Base-by-base conservation (phyloP, 1,140 invertebrate species). In the Capitella teleta region DNA sequence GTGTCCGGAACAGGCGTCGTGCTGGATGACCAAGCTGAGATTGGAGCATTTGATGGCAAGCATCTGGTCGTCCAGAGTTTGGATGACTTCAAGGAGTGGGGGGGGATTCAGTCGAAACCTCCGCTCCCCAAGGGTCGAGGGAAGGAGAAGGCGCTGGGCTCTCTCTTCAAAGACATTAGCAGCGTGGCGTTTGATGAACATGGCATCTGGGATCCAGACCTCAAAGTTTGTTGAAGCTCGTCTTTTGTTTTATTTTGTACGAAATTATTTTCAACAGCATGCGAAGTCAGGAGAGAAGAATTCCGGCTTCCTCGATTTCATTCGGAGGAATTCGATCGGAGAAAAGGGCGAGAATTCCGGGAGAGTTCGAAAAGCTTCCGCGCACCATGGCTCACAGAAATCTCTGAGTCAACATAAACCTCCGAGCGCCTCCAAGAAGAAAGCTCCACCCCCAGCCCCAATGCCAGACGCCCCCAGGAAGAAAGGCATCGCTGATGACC, bases 91-190 rank as follows among this genome's bases (percentile, higher is more conserved):
- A 32, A 32, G n/a, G 30, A n/a, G 8, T n/a, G n/a, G n/a, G n/a
- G n/a, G n/a, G n/a, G n/a, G n/a, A n/a, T n/a, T n/a, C n/a, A n/a
- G n/a, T n/a, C n/a, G n/a, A n/a, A n/a, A n/a, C n/a, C n/a, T n/a
- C n/a, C n/a, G n/a, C n/a, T n/a, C n/a, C n/a, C n/a, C n/a, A n/a
- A n/a, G n/a, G n/a, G n/a, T n/a, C n/a, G n/a, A n/a, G n/a, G n/a
- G n/a, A n/a, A 34, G 32, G 32, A 10, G 32, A 34, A 34, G 10
- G 16, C 10, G 10, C 32, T 34, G 16, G 32, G 32, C 10, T 34
- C 16, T 34, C 84, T 87, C 44, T 89, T 86, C 69, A 84, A 86
- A 63, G 84, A 40, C n/a, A n/a, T n/a, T n/a, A n/a, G n/a, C n/a
- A n/a, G n/a, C n/a, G n/a, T n/a, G n/a, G n/a, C n/a, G n/a, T 73